A percentile compares a stretch with the other conserved stretches of the same genome.
These are phyloP conservation scores for Zingel zingel DNA, from an alignment of 2,113 vertebrate genomes.

Conservation along the genomic window DNA sequence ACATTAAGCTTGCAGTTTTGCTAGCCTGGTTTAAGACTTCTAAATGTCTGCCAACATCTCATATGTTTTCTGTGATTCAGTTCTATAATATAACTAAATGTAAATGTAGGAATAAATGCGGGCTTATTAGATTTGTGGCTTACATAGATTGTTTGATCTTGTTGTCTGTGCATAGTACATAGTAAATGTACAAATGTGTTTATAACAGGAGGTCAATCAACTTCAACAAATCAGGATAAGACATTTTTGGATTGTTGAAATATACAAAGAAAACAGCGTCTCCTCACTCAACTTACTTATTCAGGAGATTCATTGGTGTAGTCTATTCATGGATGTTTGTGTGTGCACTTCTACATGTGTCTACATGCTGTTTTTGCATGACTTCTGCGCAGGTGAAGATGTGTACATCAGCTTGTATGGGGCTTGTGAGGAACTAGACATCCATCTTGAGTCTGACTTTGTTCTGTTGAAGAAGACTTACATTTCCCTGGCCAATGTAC, in stretches of 20 bases:
- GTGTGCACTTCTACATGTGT: neutral
- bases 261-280: neutral
- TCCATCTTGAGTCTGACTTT: constrained; percentile 84
- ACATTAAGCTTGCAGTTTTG: neutral
- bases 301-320: neutral
- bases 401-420: constrained; percentile 85
- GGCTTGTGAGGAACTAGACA: constrained; percentile 83
- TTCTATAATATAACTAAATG: neutral
- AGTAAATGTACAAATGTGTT: no score
- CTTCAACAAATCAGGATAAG: neutral
- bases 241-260: neutral
- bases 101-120: neutral
- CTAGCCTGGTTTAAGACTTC: neutral
- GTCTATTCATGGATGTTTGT: neutral
- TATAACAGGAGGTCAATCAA: neutral
- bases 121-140: neutral
- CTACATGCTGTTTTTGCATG: neutral
- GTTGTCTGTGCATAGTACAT: neutral
- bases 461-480: constrained; percentile 86
- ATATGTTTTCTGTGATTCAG: neutral
- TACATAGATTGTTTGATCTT: neutral
- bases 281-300: neutral
- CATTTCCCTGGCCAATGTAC: constrained; percentile 78
- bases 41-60: neutral
- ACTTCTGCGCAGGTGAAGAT: constrained; percentile 85